Evolutionary conservation across 2,113 vertebrate genomes (phyloP).

Genomic region (Pungitius pungitius): DNA sequence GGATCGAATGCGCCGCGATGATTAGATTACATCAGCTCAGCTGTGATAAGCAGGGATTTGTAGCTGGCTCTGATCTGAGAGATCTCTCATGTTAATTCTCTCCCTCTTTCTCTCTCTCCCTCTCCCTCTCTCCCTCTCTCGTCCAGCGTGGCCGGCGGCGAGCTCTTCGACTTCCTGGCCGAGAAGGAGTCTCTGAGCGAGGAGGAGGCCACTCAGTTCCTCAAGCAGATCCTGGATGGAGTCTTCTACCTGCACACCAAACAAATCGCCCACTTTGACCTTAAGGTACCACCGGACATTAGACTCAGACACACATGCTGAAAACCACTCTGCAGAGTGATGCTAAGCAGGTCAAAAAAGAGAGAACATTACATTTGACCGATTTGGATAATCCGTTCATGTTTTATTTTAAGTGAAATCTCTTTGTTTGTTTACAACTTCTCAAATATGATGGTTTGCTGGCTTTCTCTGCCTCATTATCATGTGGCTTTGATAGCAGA

Average conservation of each 20-base stretch:
- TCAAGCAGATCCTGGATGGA: slow-evolving; percentile 97
- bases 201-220: slow-evolving; percentile 98
- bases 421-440: too few species aligned
- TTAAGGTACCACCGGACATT: slow-evolving; percentile 84
- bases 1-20: slow-evolving; percentile 46
- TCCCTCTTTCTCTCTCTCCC: slow-evolving; percentile 1
- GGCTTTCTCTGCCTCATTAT: too few species aligned
- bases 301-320: too few species aligned
- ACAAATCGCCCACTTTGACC: slow-evolving; percentile 96
- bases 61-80: slow-evolving; percentile 40
- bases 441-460: too few species aligned
- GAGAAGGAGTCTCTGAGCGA: slow-evolving; percentile 97
- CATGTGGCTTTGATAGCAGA: too few species aligned
- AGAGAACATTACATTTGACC: neutral
- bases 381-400: neutral
- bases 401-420: too few species aligned
- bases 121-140: neutral
- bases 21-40: slow-evolving; percentile 66
- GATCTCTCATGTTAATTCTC: slow-evolving; percentile 44
- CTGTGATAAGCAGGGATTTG: slow-evolving; percentile 63
- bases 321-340: too few species aligned
- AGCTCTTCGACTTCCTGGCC: slow-evolving; percentile 97
- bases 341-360: neutral
- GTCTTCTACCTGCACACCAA: slow-evolving; percentile 96
- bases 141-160: slow-evolving; percentile 93